Percentiles rank a stretch among this genome's conserved stretches.
Evolutionary conservation across 2,797 vertebrate genomes (phyloP).

Genomic region (Gymnoscopelus braueri): DNA sequence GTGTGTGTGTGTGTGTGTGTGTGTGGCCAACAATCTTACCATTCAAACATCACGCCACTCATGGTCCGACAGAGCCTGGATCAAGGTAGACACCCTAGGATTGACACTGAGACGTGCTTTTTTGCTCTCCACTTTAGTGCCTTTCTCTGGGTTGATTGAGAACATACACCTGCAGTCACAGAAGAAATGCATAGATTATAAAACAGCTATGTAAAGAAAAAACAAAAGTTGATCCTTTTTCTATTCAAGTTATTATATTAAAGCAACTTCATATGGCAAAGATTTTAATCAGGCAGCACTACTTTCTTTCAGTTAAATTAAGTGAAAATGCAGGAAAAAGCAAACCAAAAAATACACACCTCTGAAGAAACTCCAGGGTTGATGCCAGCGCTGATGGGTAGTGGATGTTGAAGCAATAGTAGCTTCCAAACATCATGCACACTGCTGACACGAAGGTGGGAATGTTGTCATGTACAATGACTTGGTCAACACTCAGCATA

Average conservation of each 20-base stretch:
- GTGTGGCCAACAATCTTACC: no score
- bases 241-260: not conserved
- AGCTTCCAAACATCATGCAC: constrained; percentile 40
- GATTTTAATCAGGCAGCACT: no score
- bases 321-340: constrained; percentile 15
- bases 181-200: constrained; percentile 2
- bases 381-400: constrained; percentile 45
- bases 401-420: constrained; percentile 41
- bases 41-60: constrained; percentile 45
- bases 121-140: constrained; percentile 43
- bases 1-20: no score
- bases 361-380: constrained; percentile 46
- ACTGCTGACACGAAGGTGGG: constrained; percentile 24
- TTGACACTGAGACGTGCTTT: constrained; percentile 37
- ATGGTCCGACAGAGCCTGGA: constrained; percentile 41
- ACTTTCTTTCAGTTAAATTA: not conserved
- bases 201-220: constrained; percentile 1
- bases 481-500: constrained; percentile 41
- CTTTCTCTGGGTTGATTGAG: constrained; percentile 51
- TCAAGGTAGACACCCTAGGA: constrained; percentile 38
- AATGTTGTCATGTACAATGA: constrained; percentile 16
- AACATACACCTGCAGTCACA: constrained; percentile 44
- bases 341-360: constrained; percentile 10
- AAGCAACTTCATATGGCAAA: not conserved
- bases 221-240: not conserved